A percentile compares a stretch with the other conserved stretches of the same genome.
Conservation (phyloP, 2,797 vertebrate species). For the Lycodopsis pacificus region DNA sequence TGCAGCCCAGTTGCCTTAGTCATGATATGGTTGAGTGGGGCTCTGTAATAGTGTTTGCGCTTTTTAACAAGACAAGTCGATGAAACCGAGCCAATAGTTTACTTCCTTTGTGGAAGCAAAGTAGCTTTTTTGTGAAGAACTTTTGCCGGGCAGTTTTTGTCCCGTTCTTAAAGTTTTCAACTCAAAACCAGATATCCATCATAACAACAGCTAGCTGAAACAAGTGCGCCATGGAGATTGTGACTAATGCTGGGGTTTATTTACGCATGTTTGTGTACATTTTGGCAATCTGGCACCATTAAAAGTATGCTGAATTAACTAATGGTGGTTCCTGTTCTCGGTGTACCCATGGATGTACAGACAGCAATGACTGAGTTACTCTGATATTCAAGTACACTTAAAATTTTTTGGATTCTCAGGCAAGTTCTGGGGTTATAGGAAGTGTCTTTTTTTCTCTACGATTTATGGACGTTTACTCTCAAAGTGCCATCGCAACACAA, state of each 20-base stretch:
- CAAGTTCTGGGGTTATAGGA: neutral
- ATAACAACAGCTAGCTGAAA: neutral
- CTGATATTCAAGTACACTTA: neutral
- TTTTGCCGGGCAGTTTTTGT: neutral
- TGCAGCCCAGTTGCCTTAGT: neutral
- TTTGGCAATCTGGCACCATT: neutral
- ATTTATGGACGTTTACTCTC: neutral
- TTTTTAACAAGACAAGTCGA: conserved; percentile 12
- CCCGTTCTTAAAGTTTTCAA: neutral
- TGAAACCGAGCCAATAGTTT: neutral
- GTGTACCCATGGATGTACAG: neutral
- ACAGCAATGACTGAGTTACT: neutral
- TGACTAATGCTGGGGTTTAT: neutral
- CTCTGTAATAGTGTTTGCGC: neutral
- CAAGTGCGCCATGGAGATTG: neutral
- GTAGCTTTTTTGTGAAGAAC: conserved; percentile 1
- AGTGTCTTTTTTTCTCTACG: neutral
- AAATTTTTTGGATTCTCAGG: neutral
- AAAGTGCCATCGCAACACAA: neutral
- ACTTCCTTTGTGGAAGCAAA: neutral
- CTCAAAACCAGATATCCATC: neutral
- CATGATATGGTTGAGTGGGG: conserved; percentile 11
- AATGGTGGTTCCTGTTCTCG: neutral
- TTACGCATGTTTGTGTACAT: too few relatives aligned
- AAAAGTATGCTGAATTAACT: neutral